These are phyloP conservation scores for Gracilinanus agilis DNA, from an alignment of 2,113 vertebrate genomes.

Conservation along the genomic window DNA sequence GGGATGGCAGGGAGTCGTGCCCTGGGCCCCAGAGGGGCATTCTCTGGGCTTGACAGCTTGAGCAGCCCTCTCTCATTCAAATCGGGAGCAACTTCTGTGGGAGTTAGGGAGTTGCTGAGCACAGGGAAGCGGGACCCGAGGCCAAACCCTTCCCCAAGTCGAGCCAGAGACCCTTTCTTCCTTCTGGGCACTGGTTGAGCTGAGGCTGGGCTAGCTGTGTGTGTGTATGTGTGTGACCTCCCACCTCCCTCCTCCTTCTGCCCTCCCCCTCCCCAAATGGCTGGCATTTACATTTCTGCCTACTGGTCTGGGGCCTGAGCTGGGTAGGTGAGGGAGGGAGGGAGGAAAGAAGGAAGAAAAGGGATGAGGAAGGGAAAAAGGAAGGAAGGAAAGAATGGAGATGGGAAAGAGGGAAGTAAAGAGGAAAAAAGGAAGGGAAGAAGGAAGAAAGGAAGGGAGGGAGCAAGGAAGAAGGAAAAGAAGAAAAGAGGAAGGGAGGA, in stretches of 20 bases:
- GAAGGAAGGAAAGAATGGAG: neutral
- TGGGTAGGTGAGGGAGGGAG: neutral
- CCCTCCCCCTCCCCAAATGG: neutral
- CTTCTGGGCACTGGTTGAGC: neutral
- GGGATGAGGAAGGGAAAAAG: no score
- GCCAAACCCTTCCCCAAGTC: neutral
- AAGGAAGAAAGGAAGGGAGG: neutral
- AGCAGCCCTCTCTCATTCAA: neutral
- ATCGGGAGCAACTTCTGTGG: neutral
- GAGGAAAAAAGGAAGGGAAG: rapidly evolving
- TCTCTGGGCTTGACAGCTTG: neutral
- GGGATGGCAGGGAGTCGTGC: neutral
- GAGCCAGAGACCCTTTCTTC: neutral
- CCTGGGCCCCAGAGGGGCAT: neutral
- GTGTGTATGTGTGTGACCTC: no score
- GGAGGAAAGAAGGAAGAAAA: slow-evolving; percentile 13
- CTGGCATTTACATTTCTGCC: neutral
- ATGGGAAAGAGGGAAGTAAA: rapidly evolving
- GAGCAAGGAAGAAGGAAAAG: neutral
- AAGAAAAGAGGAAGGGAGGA: neutral
- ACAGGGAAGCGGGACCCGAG: no score
- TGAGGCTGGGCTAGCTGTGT: neutral
- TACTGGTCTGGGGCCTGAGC: neutral
- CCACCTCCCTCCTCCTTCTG: neutral
- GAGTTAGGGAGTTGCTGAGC: neutral